Evolutionary conservation across 1,140 invertebrate genomes (phyloP).

Genomic region (Medauroidea extradentata): DNA sequence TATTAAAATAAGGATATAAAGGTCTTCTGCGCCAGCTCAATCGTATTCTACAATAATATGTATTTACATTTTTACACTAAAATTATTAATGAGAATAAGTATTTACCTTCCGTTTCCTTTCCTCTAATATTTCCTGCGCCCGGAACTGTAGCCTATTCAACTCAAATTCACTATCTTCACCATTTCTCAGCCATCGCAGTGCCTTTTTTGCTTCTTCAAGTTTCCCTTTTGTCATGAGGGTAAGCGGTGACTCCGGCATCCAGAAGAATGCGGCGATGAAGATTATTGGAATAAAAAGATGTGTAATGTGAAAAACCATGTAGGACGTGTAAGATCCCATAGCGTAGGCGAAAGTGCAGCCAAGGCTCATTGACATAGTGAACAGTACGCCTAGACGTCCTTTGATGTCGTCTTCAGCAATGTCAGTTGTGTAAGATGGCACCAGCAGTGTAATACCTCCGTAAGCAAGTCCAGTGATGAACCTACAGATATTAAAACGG

Average conservation of each 20-base stretch:
- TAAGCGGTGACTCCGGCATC: slow-evolving; percentile 47
- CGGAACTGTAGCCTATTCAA: too few relatives aligned
- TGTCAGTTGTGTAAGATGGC: slow-evolving; percentile 51
- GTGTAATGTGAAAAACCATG: slow-evolving; percentile 33
- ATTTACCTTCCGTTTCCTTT: too few relatives aligned
- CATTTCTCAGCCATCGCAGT: too few relatives aligned
- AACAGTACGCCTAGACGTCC: slow-evolving; percentile 59
- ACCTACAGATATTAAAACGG: slow-evolving; percentile 26
- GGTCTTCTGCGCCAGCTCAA: too few relatives aligned
- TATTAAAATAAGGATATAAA: too few relatives aligned
- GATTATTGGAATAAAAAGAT: slow-evolving; percentile 38
- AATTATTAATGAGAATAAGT: too few relatives aligned
- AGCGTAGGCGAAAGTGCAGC: slow-evolving; percentile 49
- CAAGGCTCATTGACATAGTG: slow-evolving; percentile 60
- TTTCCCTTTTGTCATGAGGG: slow-evolving; percentile 3
- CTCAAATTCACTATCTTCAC: too few relatives aligned
- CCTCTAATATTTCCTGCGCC: neutral
- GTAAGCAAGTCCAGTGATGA: slow-evolving; percentile 52
- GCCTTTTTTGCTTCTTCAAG: too few relatives aligned
- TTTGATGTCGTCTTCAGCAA: slow-evolving; percentile 50
- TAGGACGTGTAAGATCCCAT: slow-evolving; percentile 23
- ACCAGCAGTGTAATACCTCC: slow-evolving; percentile 57
- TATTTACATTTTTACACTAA: too few relatives aligned
- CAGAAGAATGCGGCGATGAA: slow-evolving; percentile 36
- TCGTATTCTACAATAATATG: too few relatives aligned